Percentiles rank a stretch among this genome's conserved stretches.
Evolutionary conservation across 2,113 vertebrate species (phyloP).

Genomic region (Puffinus mauretanicus): DNA sequence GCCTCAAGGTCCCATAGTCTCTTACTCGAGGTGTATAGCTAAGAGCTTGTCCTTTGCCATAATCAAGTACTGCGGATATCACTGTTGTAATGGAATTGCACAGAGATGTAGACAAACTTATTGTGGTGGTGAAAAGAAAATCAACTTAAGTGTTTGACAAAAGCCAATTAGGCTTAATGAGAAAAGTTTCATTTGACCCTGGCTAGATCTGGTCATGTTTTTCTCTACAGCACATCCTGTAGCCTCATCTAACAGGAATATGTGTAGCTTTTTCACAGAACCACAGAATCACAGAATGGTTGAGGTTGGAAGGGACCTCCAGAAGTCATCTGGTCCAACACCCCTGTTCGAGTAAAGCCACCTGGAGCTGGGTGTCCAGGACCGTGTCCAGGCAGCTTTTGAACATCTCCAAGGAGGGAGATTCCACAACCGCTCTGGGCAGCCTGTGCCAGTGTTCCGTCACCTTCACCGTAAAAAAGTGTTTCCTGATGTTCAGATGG

Average conservation of each 20-base stretch:
- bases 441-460: background rate
- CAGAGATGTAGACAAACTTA: background rate
- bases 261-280: background rate
- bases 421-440: background rate
- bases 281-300: background rate
- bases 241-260: background rate
- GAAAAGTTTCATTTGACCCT: background rate
- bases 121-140: background rate
- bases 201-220: background rate
- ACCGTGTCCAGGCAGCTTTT: background rate
- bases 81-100: background rate
- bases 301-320: background rate
- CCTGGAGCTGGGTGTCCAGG: rapidly evolving
- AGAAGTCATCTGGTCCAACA: background rate
- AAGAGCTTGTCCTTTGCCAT: background rate
- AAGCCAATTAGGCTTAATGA: background rate
- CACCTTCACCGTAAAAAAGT: background rate
- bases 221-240: background rate
- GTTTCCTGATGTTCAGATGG: background rate
- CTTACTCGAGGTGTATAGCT: background rate
- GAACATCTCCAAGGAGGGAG: background rate
- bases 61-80: background rate
- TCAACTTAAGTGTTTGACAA: background rate
- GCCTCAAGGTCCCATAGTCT: background rate
- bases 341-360: rapidly evolving